Base-by-base conservation (phyloP, 1,140 invertebrate genomes). In the Drosophila bifasciata region DNA sequence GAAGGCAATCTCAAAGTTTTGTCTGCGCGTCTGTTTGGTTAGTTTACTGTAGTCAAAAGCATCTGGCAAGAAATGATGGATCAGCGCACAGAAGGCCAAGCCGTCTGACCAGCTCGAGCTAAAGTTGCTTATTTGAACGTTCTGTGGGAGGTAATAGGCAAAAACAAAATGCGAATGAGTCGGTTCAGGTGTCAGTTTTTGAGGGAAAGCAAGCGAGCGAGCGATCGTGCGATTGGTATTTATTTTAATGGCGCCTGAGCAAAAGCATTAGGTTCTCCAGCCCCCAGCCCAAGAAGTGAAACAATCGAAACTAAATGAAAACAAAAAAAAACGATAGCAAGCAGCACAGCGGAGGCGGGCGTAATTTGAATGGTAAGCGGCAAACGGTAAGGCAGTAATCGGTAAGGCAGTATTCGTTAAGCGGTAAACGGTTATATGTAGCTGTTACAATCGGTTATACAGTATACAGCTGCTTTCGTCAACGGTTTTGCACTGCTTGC, bases 1-100 rank as follows among this genome's bases (percentile, higher is more conserved):
- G 94, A 99, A 99, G 92, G 98, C 98, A 91, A 99, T 93, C 91
- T 98, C 96, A 90, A 99, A 99, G 92, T 99, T 99, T 90, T 97
- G 93, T 91, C 96, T 94, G 86, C 98, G 95, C 90, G 97, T 95
- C 92, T 98, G 96, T 49, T 97, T 95, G 90, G 96, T 94, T 77
- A 99, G 94, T 91, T 94, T 93, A 78, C 94, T 92, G 93, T 97
- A 99, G 93, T 99, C 98, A 93, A 99, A 99, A 75, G 98, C 95
- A 91, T 99, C 96, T 53, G 98, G 98, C 92, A 96, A 95, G 93
- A 98, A 99, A 93, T 98, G 97, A 94, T 99, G 98, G 83, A 99
- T 94, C 67, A 99, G 94, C 79, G 98, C 98, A 92, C 97, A 99
- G 93, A 99, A 99, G 76, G 97, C 98, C 92, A 99, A 93, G 90